Evolutionary conservation across 2,888 invertebrate genomes (phyloP).

Genomic region (Ctenicera cuprea): DNA sequence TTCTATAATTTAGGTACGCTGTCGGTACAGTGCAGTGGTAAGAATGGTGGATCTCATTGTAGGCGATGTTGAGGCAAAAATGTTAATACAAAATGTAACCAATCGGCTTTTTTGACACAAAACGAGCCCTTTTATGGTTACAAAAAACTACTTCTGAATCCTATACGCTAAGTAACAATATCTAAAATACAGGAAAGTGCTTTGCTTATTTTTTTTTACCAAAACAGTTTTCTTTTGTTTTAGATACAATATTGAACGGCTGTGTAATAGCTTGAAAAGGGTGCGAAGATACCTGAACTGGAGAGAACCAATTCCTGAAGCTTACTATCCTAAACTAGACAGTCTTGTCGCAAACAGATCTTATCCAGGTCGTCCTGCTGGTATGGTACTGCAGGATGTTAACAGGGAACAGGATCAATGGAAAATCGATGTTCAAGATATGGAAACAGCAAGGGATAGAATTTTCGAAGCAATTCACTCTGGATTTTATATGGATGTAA

Average conservation of each 20-base stretch:
- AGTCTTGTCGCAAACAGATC: slow-evolving; percentile 82
- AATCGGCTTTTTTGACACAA: too few relatives aligned
- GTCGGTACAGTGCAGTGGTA: too few relatives aligned
- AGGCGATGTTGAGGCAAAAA: too few relatives aligned
- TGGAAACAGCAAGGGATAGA: slow-evolving; percentile 84
- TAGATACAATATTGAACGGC: slow-evolving; percentile 83
- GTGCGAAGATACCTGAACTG: slow-evolving; percentile 79
- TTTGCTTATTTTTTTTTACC: too few relatives aligned
- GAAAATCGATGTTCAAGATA: slow-evolving; percentile 78
- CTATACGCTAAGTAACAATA: too few relatives aligned
- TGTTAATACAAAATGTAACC: too few relatives aligned
- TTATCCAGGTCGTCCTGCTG: slow-evolving; percentile 81
- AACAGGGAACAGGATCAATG: slow-evolving; percentile 81
- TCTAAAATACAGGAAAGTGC: too few relatives aligned
- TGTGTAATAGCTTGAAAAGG: slow-evolving; percentile 80
- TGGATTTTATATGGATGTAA: slow-evolving; percentile 76
- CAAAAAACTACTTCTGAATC: too few relatives aligned
- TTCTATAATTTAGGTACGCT: too few relatives aligned
- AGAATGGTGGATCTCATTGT: too few relatives aligned
- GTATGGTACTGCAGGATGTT: slow-evolving; percentile 75
- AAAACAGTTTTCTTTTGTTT: too few relatives aligned
- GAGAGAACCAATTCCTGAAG: slow-evolving; percentile 81
- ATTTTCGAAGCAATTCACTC: slow-evolving; percentile 82
- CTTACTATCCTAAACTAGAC: slow-evolving; percentile 88
- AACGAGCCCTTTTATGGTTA: too few relatives aligned